Evolutionary conservation across 2,113 vertebrate genomes (phyloP).

Genomic region (Varanus komodoensis): DNA sequence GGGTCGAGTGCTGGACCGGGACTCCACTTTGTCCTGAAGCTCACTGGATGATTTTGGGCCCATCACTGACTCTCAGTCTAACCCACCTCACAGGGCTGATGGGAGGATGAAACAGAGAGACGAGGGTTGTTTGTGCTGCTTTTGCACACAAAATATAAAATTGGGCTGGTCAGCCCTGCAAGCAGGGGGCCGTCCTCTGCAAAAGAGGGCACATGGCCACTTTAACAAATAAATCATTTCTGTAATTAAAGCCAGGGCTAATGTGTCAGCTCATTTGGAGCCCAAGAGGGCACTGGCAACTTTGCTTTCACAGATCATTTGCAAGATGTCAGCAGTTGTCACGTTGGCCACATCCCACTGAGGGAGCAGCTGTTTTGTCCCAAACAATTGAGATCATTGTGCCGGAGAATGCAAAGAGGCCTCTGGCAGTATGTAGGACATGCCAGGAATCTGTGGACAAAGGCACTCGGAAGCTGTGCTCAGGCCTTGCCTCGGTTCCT

Average conservation of each 20-base stretch:
- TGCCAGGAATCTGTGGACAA: slow-evolving; percentile 44
- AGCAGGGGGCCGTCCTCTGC: too few species aligned
- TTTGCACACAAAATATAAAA: too few species aligned
- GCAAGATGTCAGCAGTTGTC: slow-evolving; percentile 64
- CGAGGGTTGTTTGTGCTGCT: too few species aligned
- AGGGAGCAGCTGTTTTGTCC: slow-evolving; percentile 57
- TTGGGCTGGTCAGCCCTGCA: too few species aligned
- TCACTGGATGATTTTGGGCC: too few species aligned
- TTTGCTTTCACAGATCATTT: slow-evolving; percentile 42
- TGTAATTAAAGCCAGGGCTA: slow-evolving; percentile 43
- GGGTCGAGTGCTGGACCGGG: too few species aligned
- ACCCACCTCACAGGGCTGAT: too few species aligned
- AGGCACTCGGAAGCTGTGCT: slow-evolving; percentile 56
- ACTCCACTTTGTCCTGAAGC: too few species aligned
- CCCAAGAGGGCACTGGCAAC: slow-evolving; percentile 27
- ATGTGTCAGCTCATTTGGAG: slow-evolving; percentile 57
- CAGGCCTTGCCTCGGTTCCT: slow-evolving; percentile 50
- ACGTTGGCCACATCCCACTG: slow-evolving; percentile 34
- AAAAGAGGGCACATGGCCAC: too few species aligned
- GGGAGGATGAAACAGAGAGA: too few species aligned
- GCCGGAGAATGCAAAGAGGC: slow-evolving; percentile 24
- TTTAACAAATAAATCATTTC: slow-evolving; percentile 61
- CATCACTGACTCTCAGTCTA: too few species aligned
- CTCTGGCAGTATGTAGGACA: slow-evolving; percentile 59
- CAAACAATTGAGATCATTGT: slow-evolving; percentile 51